Conservation (phyloP, 1,140 invertebrate genomes). For the Lasioglossum baleicum region DNA sequence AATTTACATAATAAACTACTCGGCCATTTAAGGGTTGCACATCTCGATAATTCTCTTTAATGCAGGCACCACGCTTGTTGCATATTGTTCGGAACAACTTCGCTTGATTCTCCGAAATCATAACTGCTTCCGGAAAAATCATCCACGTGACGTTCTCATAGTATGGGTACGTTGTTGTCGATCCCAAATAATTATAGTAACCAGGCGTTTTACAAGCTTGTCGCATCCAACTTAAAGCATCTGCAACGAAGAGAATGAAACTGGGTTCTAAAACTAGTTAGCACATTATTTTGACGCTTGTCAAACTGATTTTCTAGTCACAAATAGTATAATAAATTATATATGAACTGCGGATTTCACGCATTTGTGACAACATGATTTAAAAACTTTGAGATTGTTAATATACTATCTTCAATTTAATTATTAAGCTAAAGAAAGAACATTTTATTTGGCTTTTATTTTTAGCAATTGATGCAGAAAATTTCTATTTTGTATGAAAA, state of each 20-base stretch:
- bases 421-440: no score
- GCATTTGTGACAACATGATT: no score
- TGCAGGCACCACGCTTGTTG: conserved; percentile 16
- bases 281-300: no score
- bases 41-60: conserved; percentile 45
- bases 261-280: no score
- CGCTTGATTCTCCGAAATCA: conserved; percentile 85
- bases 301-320: no score
- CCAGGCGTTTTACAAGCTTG: conserved; percentile 71
- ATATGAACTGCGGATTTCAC: no score
- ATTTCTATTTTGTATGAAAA: no score
- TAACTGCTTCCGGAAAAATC: conserved; percentile 86
- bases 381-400: no score
- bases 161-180: conserved; percentile 86
- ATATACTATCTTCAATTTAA: no score
- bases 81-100: conserved; percentile 38
- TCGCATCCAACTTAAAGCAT: conserved; percentile 70
- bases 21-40: conserved; percentile 44
- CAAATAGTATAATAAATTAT: neutral
- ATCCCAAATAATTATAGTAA: conserved; percentile 84
- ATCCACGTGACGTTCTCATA: conserved; percentile 87
- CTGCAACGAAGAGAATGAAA: conserved; percentile 17
- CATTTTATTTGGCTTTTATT: no score
- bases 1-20: conserved; percentile 37
- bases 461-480: no score